A percentile compares a stretch with the other conserved stretches of the same genome.
phyloP scores from a whole-genome alignment of 2,113 vertebrate species.

The Triplophysa dalaica region DNA sequence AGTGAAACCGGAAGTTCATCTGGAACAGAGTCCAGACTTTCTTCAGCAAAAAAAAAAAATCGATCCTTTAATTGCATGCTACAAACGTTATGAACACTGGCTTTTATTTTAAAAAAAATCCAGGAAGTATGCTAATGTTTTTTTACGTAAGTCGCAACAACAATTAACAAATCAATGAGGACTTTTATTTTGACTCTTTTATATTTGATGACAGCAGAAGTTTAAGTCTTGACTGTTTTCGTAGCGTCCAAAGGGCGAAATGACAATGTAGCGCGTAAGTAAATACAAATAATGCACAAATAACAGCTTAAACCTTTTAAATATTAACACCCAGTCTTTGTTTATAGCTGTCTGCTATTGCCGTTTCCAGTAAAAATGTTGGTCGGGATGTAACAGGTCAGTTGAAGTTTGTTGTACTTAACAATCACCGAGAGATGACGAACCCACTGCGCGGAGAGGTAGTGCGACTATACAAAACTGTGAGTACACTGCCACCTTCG shows the following conservation, averaged over 20 bases:
- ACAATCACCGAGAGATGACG: constrained; percentile 67
- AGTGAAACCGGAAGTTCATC: too few relatives aligned
- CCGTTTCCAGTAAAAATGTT: background rate
- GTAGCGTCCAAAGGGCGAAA: background rate
- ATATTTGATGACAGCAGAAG: background rate
- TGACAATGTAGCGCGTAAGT: background rate
- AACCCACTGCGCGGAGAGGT: constrained; percentile 79
- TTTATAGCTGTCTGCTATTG: background rate
- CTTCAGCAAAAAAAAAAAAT: too few relatives aligned
- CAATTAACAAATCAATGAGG: background rate
- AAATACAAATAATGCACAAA: background rate
- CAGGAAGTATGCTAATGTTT: too few relatives aligned
- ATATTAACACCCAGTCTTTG: background rate
- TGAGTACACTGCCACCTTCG: constrained; percentile 66
- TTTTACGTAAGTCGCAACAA: background rate
- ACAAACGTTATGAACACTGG: background rate
- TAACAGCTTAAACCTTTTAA: background rate
- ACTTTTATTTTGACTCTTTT: constrained; percentile 34
- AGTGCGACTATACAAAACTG: constrained; percentile 81
- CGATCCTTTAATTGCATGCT: background rate
- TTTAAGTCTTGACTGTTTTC: background rate
- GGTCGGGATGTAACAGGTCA: background rate
- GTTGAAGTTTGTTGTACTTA: background rate
- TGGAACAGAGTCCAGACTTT: too few relatives aligned
- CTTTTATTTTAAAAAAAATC: too few relatives aligned